Conservation (phyloP, 1,140 invertebrate genomes). For the Oedothorax gibbosus region DNA sequence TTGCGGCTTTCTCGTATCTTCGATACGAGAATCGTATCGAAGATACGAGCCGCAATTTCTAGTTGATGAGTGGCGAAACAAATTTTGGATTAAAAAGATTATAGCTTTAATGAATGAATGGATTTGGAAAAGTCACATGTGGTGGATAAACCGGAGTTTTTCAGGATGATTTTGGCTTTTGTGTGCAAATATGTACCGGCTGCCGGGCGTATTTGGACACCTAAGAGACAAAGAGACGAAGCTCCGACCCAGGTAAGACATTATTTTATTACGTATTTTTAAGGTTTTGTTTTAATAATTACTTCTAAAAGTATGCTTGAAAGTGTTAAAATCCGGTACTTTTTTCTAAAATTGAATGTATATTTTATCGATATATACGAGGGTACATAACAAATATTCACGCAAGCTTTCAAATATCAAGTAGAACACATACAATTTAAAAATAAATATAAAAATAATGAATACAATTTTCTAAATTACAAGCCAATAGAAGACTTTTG, state of each 20-base stretch:
- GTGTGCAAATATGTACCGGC: conserved; percentile 7
- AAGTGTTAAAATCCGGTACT: neutral
- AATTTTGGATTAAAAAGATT: no score
- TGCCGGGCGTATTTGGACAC: neutral
- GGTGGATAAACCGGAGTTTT: neutral
- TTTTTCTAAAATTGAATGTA: neutral
- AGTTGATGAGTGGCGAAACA: no score
- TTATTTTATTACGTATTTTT: neutral
- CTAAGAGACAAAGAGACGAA: neutral
- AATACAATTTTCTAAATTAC: no score
- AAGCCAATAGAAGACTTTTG: no score
- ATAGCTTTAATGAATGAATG: neutral
- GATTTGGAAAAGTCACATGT: neutral
- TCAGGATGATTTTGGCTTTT: conserved; percentile 8
- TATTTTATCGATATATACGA: neutral
- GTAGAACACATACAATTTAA: no score
- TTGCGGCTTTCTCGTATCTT: no score
- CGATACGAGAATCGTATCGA: no score
- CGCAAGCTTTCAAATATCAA: no score
- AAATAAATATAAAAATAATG: no score
- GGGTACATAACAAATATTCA: no score
- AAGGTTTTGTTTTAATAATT: neutral
- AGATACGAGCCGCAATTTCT: no score
- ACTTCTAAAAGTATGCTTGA: neutral
- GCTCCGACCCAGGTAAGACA: neutral